Evolutionary conservation across 2,797 vertebrate genomes (phyloP), one percentile per base, ranked within the genome.

Genomic region (Pterois miles): DNA sequence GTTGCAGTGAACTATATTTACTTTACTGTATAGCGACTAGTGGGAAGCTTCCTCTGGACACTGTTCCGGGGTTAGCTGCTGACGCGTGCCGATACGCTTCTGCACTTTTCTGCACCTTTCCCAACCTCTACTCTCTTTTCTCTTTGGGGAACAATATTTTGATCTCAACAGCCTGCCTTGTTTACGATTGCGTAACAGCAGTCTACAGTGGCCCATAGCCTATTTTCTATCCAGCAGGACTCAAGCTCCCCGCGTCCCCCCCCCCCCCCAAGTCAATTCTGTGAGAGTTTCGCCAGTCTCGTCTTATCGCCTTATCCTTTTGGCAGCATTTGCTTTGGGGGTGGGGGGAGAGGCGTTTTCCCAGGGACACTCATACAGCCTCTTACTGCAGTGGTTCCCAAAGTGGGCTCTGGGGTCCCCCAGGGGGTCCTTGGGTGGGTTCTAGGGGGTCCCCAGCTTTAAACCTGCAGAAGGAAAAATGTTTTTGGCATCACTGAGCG

Each of bases 291-390:
- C 72, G 29, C 79, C 80, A 80, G 82, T 85, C 71, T 89, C 63
- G 60, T 83, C 72, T 88, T 90, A 91, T 88, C 79, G 72, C 69
- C 76, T 89, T 89, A 84, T 86, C 83, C 85, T 74, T 83, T 88
- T 83, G 85, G 83, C 86, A 85, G 79, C 88, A 48, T 87, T 91
- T 89, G 78, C 75, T 90, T 80, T 84, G 8, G 84, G 84, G 74
- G 78, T 59, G 71, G 82, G 82, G 56, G 8, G 33, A 77, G 70
- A 82, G 83, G 86, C 82, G 84, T 89, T 90, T 91, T 88, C 88
- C 74, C 83, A 80, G 81, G 78, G 70, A 81, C 56, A 83, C 65
- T 80, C 66, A 18, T 80, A 72, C 70, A 69, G 38, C 58, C 40
- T 43, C 22, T 71, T 31, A 7, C 53, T 76, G 81, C 72, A 84